A percentile compares a stretch with the other conserved stretches of the same genome.
Conservation (phyloP, 2,797 vertebrate species). For the Melopsittacus undulatus region DNA sequence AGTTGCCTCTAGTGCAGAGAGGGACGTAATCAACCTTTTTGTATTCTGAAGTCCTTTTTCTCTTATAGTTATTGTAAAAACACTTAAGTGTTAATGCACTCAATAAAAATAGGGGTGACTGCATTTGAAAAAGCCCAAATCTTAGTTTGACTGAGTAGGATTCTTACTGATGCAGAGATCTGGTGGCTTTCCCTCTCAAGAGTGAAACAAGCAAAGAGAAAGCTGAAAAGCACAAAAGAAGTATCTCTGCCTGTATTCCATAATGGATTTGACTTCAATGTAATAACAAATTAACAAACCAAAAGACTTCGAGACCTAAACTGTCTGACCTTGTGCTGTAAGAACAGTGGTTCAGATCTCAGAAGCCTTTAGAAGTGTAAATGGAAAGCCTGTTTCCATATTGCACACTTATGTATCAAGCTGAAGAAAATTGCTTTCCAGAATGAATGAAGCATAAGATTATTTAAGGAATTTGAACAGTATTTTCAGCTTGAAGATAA, state of each 20-base stretch:
- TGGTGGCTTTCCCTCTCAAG: neutral
- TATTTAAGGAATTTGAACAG: slow-evolving; percentile 27
- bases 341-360: neutral
- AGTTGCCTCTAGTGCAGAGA: neutral
- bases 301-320: slow-evolving; percentile 47
- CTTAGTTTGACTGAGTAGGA: neutral
- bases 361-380: neutral
- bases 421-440: slow-evolving; percentile 15
- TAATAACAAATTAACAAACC: neutral
- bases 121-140: neutral
- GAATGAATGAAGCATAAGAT: neutral
- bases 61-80: neutral
- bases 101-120: neutral
- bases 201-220: neutral
- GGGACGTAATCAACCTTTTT: neutral
- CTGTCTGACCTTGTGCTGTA: neutral
- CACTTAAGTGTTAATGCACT: neutral
- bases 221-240: neutral
- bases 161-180: neutral
- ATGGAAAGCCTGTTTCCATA: neutral
- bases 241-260: neutral
- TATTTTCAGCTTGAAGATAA: slow-evolving; percentile 22
- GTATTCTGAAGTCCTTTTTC: slow-evolving; percentile 2
- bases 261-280: neutral
- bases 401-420: neutral